Conservation (phyloP, 2,113 vertebrate species). For the Lamprologus lemairii region DNA sequence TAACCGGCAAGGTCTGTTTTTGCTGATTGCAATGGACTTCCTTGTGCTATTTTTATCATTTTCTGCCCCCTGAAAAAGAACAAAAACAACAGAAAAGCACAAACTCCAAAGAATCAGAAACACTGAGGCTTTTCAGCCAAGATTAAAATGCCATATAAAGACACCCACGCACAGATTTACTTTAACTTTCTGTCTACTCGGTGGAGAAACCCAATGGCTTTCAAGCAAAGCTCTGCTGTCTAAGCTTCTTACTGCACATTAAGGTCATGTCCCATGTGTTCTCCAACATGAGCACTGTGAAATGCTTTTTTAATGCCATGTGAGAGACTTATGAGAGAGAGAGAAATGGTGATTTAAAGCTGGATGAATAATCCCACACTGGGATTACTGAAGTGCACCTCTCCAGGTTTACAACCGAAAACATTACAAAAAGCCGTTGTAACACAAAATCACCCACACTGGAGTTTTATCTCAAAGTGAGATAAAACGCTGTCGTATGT, state of each 20-base stretch:
- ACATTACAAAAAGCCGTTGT: not conserved
- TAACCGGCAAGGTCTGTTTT: not conserved
- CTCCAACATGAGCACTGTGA: not conserved
- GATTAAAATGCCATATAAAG: not conserved
- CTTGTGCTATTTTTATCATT: not conserved
- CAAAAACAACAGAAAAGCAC: not conserved
- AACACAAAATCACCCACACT: not conserved
- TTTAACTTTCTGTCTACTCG: not conserved
- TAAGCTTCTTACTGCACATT: conserved; percentile 37
- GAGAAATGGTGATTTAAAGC: not conserved
- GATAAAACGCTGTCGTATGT: not conserved
- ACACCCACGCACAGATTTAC: not conserved
- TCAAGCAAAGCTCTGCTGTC: not conserved
- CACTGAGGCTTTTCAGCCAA: not conserved
- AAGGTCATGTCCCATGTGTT: conserved; percentile 19
- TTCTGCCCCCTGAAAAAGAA: not conserved
- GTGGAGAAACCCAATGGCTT: not conserved
- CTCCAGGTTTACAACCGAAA: not conserved
- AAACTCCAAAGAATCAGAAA: not conserved
- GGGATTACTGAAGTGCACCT: not conserved
- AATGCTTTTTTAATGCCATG: not conserved
- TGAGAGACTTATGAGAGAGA: not conserved
- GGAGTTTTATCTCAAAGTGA: not conserved
- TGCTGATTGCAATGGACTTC: not conserved
- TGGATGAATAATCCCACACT: conserved; percentile 10